Base-by-base conservation (phyloP, 2,888 invertebrate species). In the Dryobota labecula region DNA sequence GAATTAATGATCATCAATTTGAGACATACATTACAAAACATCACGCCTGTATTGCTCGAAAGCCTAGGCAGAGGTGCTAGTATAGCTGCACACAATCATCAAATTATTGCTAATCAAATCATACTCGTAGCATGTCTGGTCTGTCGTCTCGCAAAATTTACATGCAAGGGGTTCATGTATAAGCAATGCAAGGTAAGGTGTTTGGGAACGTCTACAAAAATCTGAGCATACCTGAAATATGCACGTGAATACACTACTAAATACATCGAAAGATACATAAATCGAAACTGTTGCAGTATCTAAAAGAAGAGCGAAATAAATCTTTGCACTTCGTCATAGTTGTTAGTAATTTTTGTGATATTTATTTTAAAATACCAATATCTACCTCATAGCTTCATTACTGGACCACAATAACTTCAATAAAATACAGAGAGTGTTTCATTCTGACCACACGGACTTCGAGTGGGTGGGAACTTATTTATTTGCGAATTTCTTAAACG, bases 401-500 rank as follows among this genome's bases (percentile, higher is more conserved):
- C 53, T 83, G 85, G 78, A 67, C 0, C 5, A 70, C 73, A 64
- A 73, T 58, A 36, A 65, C 20, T 58, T 53, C 63, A 69, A 74
- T 76, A 68, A 70, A n/a, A 72, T 62, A 65, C 79, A 47, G 61
- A 68, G 61, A 75, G 64, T 72, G 73, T 76, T 72, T 72, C 66
- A 69, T 43, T 73, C 74, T 82, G 85, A 85, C 85, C 85, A 86
- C 85, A 86, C 85, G 77, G 76, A 75, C 75, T 47, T 62, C 9
- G 76, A 72, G 86, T 86, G 85, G 85, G 85, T 62, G 86, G 70
- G 13, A 72, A 80, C 62, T 78, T 85, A 86, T 86, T 86, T 86
- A 86, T 86, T 84, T 85, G 86, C 80, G 80, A 82, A 80, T 85
- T 85, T 85, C 84, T 85, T 80, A 76, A 86, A 84, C 78, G 79